phyloP scores from a whole-genome alignment of 2,888 invertebrate species.

The Drosophila kokeensis region DNA sequence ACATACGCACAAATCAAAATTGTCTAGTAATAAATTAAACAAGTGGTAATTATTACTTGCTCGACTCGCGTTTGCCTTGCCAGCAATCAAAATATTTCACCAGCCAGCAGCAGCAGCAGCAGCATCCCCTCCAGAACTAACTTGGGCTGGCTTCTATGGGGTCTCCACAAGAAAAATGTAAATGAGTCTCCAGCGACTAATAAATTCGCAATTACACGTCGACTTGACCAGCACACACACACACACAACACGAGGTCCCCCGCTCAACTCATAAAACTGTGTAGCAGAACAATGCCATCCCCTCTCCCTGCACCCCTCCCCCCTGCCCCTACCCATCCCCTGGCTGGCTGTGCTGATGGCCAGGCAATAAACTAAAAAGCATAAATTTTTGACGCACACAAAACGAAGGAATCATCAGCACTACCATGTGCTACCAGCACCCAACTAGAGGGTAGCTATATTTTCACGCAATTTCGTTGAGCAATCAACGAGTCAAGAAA shows the following conservation, averaged over 20 bases:
- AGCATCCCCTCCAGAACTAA: neutral
- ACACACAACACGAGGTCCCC: constrained; percentile 48
- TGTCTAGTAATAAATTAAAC: constrained; percentile 70
- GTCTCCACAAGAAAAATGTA: constrained; percentile 61
- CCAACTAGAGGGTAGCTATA: constrained; percentile 24
- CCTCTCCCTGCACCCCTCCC: constrained; percentile 3
- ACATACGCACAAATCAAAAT: constrained; percentile 67
- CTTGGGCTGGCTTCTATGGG: constrained; percentile 4
- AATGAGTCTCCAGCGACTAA: constrained; percentile 83
- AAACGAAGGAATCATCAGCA: constrained; percentile 53
- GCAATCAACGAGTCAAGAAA: constrained; percentile 36
- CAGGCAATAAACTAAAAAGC: constrained; percentile 76
- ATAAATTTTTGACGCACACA: constrained; percentile 63
- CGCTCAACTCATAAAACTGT: constrained; percentile 62
- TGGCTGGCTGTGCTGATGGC: constrained; percentile 9
- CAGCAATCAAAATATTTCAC: constrained; percentile 42
- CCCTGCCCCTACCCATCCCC: neutral
- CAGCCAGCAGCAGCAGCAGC: neutral
- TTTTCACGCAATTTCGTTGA: constrained; percentile 49
- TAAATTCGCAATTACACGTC: constrained; percentile 82
- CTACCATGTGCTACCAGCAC: constrained; percentile 27
- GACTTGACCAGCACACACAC: constrained; percentile 48
- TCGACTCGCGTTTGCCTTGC: constrained; percentile 27
- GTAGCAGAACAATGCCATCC: constrained; percentile 13
- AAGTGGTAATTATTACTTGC: constrained; percentile 73